A percentile compares a stretch with the other conserved stretches of the same genome.
phyloP scores from a whole-genome alignment of 2,888 invertebrate genomes.

The Euplexia lucipara region DNA sequence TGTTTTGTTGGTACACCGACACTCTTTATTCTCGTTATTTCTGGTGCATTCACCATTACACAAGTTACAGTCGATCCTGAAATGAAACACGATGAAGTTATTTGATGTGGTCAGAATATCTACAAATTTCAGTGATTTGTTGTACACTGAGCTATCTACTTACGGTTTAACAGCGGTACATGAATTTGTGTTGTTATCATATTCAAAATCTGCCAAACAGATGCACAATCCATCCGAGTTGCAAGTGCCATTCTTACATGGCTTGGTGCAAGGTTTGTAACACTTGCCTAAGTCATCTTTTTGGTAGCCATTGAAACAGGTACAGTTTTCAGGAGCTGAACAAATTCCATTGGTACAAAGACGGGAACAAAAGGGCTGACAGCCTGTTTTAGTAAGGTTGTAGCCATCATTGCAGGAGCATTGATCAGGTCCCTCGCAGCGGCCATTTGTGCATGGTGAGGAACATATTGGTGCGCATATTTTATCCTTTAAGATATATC shows the following conservation, averaged over 20 bases:
- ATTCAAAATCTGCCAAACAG: constrained; percentile 68
- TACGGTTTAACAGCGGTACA: constrained; percentile 69
- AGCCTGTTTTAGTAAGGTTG: constrained; percentile 52
- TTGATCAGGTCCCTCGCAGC: constrained; percentile 67
- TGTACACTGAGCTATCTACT: constrained; percentile 60
- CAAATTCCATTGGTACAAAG: constrained; percentile 73
- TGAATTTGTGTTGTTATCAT: constrained; percentile 60
- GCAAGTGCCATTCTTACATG: constrained; percentile 73
- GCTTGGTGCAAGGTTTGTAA: constrained; percentile 67
- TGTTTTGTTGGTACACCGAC: constrained; percentile 68
- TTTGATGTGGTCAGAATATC: not conserved
- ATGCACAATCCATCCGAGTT: constrained; percentile 68
- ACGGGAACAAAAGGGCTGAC: constrained; percentile 38
- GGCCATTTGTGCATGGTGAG: constrained; percentile 68
- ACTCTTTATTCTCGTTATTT: constrained; percentile 47
- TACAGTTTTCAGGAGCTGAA: constrained; percentile 74
- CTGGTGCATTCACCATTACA: constrained; percentile 71
- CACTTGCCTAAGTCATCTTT: constrained; percentile 66
- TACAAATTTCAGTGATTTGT: not conserved
- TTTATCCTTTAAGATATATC: constrained; percentile 32
- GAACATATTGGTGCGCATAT: constrained; percentile 68
- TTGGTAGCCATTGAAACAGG: constrained; percentile 64
- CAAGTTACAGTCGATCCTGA: constrained; percentile 72
- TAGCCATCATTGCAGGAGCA: constrained; percentile 69
- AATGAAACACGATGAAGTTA: constrained; percentile 43